A percentile compares a stretch with the other conserved stretches of the same genome.
Evolutionary conservation across 2,113 vertebrate species (phyloP).

Genomic region (Oreochromis niloticus): DNA sequence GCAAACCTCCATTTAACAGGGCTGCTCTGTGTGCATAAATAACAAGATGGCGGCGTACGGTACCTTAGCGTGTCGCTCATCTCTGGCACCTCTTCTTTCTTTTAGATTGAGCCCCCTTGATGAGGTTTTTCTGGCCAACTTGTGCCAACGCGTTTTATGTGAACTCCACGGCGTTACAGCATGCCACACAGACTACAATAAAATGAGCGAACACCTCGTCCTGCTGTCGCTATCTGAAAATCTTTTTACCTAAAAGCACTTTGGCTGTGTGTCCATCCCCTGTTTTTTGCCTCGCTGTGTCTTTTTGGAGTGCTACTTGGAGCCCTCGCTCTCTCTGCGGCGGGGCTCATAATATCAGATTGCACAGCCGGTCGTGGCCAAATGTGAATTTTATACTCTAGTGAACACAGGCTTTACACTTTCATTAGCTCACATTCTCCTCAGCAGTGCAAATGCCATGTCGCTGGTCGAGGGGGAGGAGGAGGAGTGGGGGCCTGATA

Average conservation of each 20-base stretch:
- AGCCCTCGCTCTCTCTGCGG: constrained; percentile 33
- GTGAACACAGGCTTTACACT: constrained; percentile 78
- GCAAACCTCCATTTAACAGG: constrained; percentile 31
- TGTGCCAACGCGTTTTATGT: not conserved
- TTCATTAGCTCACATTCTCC: constrained; percentile 84
- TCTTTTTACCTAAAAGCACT: not conserved
- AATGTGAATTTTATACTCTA: constrained; percentile 83
- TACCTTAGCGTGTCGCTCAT: constrained; percentile 49
- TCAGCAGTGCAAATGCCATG: constrained; percentile 75
- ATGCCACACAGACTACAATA: not conserved
- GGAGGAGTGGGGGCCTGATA: constrained; percentile 40
- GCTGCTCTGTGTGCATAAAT: not conserved
- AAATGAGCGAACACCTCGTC: not conserved
- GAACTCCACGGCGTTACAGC: not conserved
- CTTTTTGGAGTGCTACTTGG: constrained; percentile 33
- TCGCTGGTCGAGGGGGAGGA: constrained; percentile 49
- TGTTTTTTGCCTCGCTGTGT: not conserved
- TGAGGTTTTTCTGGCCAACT: not conserved
- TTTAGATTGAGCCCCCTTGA: not conserved
- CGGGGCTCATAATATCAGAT: constrained; percentile 76
- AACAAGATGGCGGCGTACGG: constrained; percentile 64
- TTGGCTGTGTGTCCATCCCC: not conserved
- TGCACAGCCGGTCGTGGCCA: constrained; percentile 72
- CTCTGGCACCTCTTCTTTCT: not conserved
- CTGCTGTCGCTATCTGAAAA: not conserved